Conservation (phyloP, 1,140 invertebrate species). For the Maconellicoccus hirsutus region DNA sequence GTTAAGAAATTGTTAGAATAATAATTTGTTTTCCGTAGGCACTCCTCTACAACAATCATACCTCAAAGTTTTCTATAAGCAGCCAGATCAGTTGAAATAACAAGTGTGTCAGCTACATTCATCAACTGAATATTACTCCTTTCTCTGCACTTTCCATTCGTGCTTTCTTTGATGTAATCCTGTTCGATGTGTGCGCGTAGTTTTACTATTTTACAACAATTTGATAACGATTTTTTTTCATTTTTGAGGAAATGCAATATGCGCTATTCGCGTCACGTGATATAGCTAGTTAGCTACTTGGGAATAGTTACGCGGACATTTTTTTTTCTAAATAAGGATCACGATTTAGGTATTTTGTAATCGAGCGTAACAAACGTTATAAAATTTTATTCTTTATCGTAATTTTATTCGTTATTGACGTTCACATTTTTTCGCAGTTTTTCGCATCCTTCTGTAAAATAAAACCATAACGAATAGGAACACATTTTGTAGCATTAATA, state of each 20-base stretch:
- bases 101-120: constrained; percentile 7
- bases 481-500: too few species aligned
- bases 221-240: not conserved
- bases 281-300: not conserved
- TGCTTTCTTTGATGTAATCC: constrained; percentile 2
- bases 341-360: not conserved
- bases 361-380: not conserved
- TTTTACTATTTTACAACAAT: not conserved
- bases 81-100: constrained; percentile 3
- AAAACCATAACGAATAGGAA: too few species aligned
- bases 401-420: not conserved
- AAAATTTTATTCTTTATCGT: not conserved
- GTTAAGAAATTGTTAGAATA: constrained; percentile 5
- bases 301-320: not conserved
- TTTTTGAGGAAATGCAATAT: not conserved
- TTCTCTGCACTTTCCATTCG: constrained; percentile 7
- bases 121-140: not conserved
- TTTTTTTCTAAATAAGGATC: not conserved
- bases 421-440: too few species aligned
- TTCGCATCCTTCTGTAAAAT: too few species aligned
- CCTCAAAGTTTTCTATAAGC: not conserved
- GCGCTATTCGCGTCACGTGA: not conserved
- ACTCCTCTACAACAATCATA: not conserved
- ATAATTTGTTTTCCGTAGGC: constrained; percentile 2
- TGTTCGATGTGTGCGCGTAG: not conserved